Conservation (phyloP, 2,888 invertebrate species). For the Linnaemya vulpina region DNA sequence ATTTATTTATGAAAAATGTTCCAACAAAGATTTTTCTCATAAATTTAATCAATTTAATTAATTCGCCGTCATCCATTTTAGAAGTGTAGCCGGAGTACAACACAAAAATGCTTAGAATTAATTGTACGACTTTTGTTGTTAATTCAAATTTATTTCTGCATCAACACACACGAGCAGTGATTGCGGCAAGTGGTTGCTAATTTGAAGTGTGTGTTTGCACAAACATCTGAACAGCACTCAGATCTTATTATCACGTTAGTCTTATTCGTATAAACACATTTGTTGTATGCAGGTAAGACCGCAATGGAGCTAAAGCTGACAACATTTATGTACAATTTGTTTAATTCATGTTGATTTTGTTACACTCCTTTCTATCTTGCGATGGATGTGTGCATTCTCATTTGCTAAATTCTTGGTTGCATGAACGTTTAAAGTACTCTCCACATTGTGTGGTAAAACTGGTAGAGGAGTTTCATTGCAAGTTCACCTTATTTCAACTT, state of each 20-base stretch:
- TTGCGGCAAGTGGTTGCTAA: not conserved
- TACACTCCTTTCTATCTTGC: no score
- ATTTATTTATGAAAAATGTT: no score
- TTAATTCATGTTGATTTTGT: not conserved
- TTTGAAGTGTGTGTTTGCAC: constrained; percentile 12
- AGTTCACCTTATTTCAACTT: no score
- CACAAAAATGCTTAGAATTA: not conserved
- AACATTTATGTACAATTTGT: not conserved
- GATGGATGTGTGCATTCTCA: not conserved
- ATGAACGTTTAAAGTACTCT: not conserved
- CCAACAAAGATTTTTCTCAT: constrained; percentile 11
- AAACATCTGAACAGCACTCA: constrained; percentile 1
- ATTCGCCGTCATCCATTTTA: not conserved
- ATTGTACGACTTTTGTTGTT: constrained; percentile 2
- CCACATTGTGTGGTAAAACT: not conserved
- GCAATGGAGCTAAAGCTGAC: not conserved
- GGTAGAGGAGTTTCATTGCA: no score
- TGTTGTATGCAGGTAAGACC: constrained; percentile 1
- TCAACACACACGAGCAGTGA: constrained; percentile 22
- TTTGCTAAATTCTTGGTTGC: not conserved
- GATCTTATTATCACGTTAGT: constrained; percentile 10
- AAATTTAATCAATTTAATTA: not conserved
- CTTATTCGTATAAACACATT: not conserved
- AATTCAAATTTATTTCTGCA: constrained; percentile 18
- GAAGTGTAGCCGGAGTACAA: not conserved